Base-by-base conservation (phyloP, 2,113 vertebrate species). In the Lota lota region DNA sequence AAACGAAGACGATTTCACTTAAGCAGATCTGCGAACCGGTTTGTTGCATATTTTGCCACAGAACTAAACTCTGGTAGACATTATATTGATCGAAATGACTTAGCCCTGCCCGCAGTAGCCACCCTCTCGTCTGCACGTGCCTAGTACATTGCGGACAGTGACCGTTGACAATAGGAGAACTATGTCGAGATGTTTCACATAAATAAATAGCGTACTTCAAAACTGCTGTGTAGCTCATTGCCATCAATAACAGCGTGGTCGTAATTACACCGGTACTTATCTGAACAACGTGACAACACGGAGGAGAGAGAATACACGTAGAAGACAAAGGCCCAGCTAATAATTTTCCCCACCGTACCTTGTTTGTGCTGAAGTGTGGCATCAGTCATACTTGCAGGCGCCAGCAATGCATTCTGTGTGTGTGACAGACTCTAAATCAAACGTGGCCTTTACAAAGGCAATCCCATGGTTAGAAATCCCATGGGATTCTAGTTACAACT, bases 341-440 rank as follows among this genome's bases (percentile, higher is more conserved):
- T 78, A 53, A 64, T 20, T 63, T 69, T 74, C 72, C 69, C 56
- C 76, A 83, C 87, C 86, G 88, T 85, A 88, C 76, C 73, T 81
- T 85, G 85, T 79, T 83, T 69, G 68, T 69, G 78, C 87, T 87
- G 83, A 88, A 72, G 70, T 78, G 72, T 65, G 63, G 63, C 75
- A 68, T 66, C 20, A 11, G 54, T 57, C 75, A 64, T 64, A 69
- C 74, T 63, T 61, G 71, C 80, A 79, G 76, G 82, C 79, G 80
- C 70, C 76, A 76, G 77, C 73, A 17, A 56, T 78, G 85, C 81
- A 70, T 70, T 82, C 73, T 68, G 60, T 68, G 47, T 75, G 63
- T 76, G 79, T 81, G 76, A 76, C 70, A 72, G 71, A 67, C 78
- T 80, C 81, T 88, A 85, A 88, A 87, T 88, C 81, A 85, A 85